These are phyloP conservation scores for Malurus cyaneus DNA, from an alignment of 2,113 vertebrate genomes.

Conservation along the genomic window DNA sequence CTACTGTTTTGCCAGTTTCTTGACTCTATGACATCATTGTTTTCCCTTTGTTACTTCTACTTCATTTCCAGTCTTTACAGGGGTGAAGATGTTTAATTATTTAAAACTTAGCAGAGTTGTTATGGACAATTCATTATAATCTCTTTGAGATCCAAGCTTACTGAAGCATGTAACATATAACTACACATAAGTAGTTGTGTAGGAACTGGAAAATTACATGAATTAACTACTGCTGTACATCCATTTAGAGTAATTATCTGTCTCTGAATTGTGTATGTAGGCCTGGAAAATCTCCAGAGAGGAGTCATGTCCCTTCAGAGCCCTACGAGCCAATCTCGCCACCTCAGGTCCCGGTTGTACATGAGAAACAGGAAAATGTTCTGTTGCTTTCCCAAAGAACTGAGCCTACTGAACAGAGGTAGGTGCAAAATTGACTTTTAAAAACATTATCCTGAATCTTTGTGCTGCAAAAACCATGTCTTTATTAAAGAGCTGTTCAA, in stretches of 20 bases:
- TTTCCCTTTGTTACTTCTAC: not conserved
- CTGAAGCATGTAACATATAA: not conserved
- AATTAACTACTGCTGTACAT: not conserved
- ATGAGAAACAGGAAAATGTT: slow-evolving; percentile 88
- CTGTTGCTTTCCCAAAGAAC: slow-evolving; percentile 83
- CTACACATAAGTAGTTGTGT: not conserved
- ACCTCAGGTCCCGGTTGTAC: slow-evolving; percentile 85
- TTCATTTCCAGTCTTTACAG: not conserved
- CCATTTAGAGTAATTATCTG: not conserved
- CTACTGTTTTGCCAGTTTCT: not conserved
- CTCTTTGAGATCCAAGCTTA: not conserved
- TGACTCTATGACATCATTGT: not conserved
- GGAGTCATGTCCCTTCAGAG: slow-evolving; percentile 84
- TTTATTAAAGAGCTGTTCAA: not conserved
- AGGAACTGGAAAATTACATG: not conserved
- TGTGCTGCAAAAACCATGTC: not conserved
- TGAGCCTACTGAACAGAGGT: slow-evolving; percentile 93
- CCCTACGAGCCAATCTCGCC: slow-evolving; percentile 96
- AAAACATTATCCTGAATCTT: not conserved
- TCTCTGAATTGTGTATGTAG: slow-evolving; percentile 65
- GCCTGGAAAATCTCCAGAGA: slow-evolving; percentile 95
- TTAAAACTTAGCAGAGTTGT: not conserved
- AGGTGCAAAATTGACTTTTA: not conserved
- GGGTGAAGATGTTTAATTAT: not conserved
- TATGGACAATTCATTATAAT: not conserved